Conservation (phyloP, 2,797 vertebrate species). For the Spinus olivaceus region DNA sequence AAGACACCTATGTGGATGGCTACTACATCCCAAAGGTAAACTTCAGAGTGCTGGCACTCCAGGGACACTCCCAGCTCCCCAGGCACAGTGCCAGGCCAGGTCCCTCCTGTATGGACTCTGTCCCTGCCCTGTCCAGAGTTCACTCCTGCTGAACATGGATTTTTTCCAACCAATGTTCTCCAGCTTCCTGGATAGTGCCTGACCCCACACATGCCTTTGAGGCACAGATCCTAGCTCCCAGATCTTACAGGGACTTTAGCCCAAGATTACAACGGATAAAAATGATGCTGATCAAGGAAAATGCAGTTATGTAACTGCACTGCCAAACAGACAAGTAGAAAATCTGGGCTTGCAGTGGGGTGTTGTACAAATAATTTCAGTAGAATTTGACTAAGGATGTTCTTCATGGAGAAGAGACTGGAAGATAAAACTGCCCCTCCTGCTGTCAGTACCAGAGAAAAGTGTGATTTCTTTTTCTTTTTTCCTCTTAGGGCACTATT, state of each 20-base stretch:
- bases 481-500: conserved; percentile 72
- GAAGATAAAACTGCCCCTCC: background rate
- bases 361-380: background rate
- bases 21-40: conserved; percentile 85
- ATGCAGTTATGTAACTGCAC: accelerated
- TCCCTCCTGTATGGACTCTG: background rate
- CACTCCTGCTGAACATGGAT: background rate
- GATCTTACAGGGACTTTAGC: background rate
- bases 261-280: background rate
- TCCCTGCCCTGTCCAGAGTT: background rate
- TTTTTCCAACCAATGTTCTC: background rate
- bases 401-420: background rate
- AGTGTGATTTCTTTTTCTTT: background rate
- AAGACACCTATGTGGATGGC: conserved; percentile 71
- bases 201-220: accelerated
- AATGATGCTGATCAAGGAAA: background rate
- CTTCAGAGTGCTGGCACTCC: accelerated
- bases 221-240: background rate
- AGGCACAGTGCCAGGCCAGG: accelerated
- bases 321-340: background rate
- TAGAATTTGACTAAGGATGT: background rate
- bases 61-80: background rate
- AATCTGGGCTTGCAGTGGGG: accelerated
- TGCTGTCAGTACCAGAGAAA: background rate
- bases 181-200: too few species aligned